Conservation (phyloP, 2,888 invertebrate genomes). For the Adineta ricciae region DNA sequence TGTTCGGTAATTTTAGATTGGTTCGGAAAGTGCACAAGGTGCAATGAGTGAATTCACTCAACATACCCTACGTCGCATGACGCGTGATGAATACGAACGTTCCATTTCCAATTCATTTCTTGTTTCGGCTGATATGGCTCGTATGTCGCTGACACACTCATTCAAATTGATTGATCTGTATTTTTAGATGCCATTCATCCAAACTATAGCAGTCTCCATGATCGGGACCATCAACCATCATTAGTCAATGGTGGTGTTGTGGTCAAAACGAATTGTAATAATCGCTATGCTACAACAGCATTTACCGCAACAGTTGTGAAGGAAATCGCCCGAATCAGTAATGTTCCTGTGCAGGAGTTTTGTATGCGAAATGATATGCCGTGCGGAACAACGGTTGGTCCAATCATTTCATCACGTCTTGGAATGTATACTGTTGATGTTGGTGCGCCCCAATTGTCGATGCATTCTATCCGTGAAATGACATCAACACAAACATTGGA, state of each 20-base stretch:
- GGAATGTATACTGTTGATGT: constrained; percentile 53
- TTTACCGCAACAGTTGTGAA: constrained; percentile 51
- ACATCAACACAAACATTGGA: constrained; percentile 22
- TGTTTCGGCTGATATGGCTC: constrained; percentile 50
- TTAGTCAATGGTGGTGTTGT: constrained; percentile 36
- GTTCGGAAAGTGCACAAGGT: constrained; percentile 52
- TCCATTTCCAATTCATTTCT: constrained; percentile 52
- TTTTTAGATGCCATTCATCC: constrained; percentile 49
- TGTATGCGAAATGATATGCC: constrained; percentile 52
- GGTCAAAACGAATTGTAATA: constrained; percentile 52
- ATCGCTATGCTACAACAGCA: constrained; percentile 53
- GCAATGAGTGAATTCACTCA: constrained; percentile 52
- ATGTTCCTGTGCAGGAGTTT: constrained; percentile 52
- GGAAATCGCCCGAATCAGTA: constrained; percentile 47
- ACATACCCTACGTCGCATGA: constrained; percentile 49
- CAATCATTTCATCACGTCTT: constrained; percentile 52
- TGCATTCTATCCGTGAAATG: constrained; percentile 55
- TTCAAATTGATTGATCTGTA: neutral
- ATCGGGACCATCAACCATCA: constrained; percentile 45
- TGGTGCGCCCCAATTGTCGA: constrained; percentile 52
- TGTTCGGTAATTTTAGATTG: constrained; percentile 42
- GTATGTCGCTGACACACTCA: neutral
- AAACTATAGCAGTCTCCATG: constrained; percentile 52
- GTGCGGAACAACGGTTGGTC: constrained; percentile 55
- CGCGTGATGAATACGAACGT: constrained; percentile 44